Percentiles rank a stretch among this genome's conserved stretches.
Evolutionary conservation across 2,888 invertebrate genomes (phyloP).

Genomic region (Argyresthia goedartella): DNA sequence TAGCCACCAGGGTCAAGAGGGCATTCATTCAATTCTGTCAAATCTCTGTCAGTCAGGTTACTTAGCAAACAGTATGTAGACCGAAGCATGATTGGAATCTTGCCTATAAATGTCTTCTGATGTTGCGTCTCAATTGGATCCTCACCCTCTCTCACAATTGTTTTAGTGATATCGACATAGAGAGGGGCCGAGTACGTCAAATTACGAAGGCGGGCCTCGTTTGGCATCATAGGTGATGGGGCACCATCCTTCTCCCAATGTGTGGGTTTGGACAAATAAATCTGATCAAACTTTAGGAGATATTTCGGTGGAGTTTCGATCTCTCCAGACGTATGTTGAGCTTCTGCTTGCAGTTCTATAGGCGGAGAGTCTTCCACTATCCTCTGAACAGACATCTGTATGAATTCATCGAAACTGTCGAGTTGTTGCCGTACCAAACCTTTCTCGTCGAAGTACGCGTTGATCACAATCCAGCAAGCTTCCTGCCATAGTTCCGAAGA

Average conservation of each 20-base stretch:
- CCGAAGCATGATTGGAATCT: conserved; percentile 99
- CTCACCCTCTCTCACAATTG: conserved; percentile 90
- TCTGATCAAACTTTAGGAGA: conserved; percentile 97
- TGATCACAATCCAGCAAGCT: conserved; percentile 99
- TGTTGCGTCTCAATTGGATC: conserved; percentile 89
- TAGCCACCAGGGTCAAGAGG: conserved; percentile 99
- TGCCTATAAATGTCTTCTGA: conserved; percentile 83
- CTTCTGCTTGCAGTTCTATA: conserved; percentile 97
- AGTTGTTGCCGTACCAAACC: conserved; percentile 98
- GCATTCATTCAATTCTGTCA: conserved; percentile 99
- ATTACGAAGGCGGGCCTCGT: conserved; percentile 97
- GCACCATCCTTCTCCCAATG: conserved; percentile 99
- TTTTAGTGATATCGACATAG: conserved; percentile 99
- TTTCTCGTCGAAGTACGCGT: conserved; percentile 99
- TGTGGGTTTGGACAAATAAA: conserved; percentile 98
- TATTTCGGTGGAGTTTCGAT: conserved; percentile 93
- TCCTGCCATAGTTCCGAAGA: conserved; percentile 99
- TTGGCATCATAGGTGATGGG: conserved; percentile 99
- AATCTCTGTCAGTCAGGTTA: conserved; percentile 97
- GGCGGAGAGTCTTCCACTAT: conserved; percentile 99
- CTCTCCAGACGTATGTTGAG: conserved; percentile 95
- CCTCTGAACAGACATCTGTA: conserved; percentile 99
- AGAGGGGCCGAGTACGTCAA: conserved; percentile 98
- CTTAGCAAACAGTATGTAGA: conserved; percentile 97
- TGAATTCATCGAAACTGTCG: conserved; percentile 99